Evolutionary conservation across 1,140 invertebrate species (phyloP), one percentile per base, ranked within the genome.

Genomic region (Drosophila persimilis): DNA sequence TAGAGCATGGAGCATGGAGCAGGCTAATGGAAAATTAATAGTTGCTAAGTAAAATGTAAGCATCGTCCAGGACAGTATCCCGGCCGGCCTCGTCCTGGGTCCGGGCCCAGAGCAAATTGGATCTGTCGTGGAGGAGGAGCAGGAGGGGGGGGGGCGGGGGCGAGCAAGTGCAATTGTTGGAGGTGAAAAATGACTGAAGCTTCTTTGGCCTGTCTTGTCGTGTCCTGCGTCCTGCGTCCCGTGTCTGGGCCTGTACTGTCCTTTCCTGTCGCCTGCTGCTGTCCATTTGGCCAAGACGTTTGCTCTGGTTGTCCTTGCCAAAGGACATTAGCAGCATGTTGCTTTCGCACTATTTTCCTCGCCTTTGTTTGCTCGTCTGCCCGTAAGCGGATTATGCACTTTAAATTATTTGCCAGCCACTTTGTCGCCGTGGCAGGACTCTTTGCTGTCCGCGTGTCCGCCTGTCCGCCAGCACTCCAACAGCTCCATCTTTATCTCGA

Each of bases 361-460:
- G 17, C 17, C 43, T 64, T 58, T 58, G 56, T 39, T 43, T 58
- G 41, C 29, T 44, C 17, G 29, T 9, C 57, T 29, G 52, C 46
- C 50, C 24, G 3, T 77, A 77, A 77, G 73, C 70, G 73, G 73
- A 77, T 77, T 77, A 73, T 77, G 63, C 70, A 73, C 73, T 77
- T 73, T 58, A 57, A 71, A 71, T 71, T 71, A 71, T 64, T 43
- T 57, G 57, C 57, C 53, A 54, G 48, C 43, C 46, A 54, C 60
- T 54, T 52, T 31, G 50, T 15, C 24, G 56, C 45, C 17, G 22
- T 22, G 3, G 9, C 9, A 39, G 35, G 35, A 39, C 35, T 39
- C 35, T 5, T 13, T 11, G 13, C 9, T 4, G 35, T 13, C 3
- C 0, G 35, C 11, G 1, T 4, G 35, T 13, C 11, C 0, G 35